These are phyloP conservation scores for Phyllopteryx taeniolatus DNA, from an alignment of 2,113 vertebrate genomes.

Conservation along the genomic window DNA sequence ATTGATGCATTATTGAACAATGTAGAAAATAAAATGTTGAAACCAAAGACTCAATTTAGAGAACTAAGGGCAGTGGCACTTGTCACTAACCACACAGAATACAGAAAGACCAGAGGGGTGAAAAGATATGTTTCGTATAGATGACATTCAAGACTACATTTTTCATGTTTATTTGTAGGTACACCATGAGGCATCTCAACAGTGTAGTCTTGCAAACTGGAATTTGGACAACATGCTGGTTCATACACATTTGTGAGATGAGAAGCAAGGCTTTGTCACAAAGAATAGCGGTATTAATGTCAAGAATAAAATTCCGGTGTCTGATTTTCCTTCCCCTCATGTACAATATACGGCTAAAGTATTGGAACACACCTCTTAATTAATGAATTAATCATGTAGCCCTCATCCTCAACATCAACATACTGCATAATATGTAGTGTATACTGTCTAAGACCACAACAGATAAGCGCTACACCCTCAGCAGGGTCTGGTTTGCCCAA, in stretches of 20 bases:
- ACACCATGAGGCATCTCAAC: slow-evolving; percentile 1
- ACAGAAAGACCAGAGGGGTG: slow-evolving; percentile 26
- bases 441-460: too few relatives aligned
- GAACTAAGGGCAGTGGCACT: slow-evolving; percentile 55
- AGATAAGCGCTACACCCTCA: too few relatives aligned
- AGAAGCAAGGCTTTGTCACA: background rate
- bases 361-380: too few relatives aligned
- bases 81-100: slow-evolving; percentile 37
- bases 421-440: too few relatives aligned
- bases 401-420: too few relatives aligned
- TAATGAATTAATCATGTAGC: too few relatives aligned
- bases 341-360: too few relatives aligned
- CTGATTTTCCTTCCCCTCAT: too few relatives aligned
- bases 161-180: slow-evolving; percentile 11
- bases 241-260: background rate
- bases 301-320: too few relatives aligned
- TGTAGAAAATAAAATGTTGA: slow-evolving; percentile 42
- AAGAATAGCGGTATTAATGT: background rate
- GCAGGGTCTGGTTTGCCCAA: too few relatives aligned
- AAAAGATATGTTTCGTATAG: slow-evolving; percentile 28
- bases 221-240: background rate
- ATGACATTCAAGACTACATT: slow-evolving; percentile 12
- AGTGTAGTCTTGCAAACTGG: background rate
- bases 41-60: slow-evolving; percentile 59
- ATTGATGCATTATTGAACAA: slow-evolving; percentile 48